A percentile compares a stretch with the other conserved stretches of the same genome.
Evolutionary conservation across 2,113 vertebrate species (phyloP).

Genomic region (Sinocyclocheilus maitianheensis): DNA sequence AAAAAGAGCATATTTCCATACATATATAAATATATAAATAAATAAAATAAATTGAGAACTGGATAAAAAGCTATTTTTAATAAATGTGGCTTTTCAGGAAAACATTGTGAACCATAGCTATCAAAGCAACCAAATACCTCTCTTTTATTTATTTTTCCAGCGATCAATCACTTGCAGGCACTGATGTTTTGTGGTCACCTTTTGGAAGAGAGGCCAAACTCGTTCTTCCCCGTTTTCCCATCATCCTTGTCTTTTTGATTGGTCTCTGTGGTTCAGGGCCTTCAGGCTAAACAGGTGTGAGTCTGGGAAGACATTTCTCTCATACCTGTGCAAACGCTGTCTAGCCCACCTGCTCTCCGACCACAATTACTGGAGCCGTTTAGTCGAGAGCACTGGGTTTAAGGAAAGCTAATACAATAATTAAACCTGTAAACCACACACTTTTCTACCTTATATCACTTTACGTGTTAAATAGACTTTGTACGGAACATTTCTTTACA

Average conservation of each 20-base stretch:
- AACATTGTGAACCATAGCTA: neutral
- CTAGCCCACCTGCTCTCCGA: conserved; percentile 48
- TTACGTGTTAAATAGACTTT: conserved; percentile 52
- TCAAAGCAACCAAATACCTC: conserved; percentile 28
- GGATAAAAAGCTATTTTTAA: no score
- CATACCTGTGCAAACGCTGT: conserved; percentile 66
- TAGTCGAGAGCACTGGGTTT: conserved; percentile 63
- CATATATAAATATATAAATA: neutral
- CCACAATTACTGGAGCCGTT: conserved; percentile 48
- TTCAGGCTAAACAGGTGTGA: conserved; percentile 71
- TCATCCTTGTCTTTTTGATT: conserved; percentile 49
- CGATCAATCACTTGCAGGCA: conserved; percentile 49
- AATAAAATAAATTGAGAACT: no score
- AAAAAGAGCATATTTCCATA: neutral
- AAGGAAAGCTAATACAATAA: conserved; percentile 62
- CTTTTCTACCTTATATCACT: conserved; percentile 45
- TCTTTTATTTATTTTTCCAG: conserved; percentile 29
- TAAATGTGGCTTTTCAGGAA: neutral
- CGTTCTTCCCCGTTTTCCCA: conserved; percentile 48
- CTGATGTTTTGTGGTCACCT: conserved; percentile 52
- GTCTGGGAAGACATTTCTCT: conserved; percentile 64
- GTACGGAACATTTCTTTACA: conserved; percentile 46
- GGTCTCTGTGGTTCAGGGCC: conserved; percentile 57
- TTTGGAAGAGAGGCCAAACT: conserved; percentile 52
- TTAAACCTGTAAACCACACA: conserved; percentile 58